These are phyloP conservation scores for Hyperopisus bebe DNA, from an alignment of 2,113 vertebrate genomes.

Conservation along the genomic window DNA sequence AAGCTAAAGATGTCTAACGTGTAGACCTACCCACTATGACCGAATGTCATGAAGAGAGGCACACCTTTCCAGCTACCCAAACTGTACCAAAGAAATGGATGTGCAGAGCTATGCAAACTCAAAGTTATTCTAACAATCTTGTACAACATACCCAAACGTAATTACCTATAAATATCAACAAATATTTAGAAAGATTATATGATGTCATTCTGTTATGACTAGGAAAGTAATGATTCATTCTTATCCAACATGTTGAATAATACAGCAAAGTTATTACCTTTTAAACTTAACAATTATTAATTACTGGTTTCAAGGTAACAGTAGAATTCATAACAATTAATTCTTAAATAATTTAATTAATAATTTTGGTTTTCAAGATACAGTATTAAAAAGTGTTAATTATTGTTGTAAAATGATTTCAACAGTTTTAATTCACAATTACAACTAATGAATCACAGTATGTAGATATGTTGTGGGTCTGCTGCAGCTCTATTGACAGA, in stretches of 20 bases:
- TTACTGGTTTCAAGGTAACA: not conserved
- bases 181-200: not conserved
- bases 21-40: not conserved
- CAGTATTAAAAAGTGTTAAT: not conserved
- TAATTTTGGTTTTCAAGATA: not conserved
- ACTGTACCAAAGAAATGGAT: not conserved
- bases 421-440: not conserved
- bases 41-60: conserved; percentile 12
- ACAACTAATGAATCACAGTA: not conserved
- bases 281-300: not conserved
- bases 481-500: not conserved
- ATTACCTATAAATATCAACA: not conserved
- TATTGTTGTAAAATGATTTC: not conserved
- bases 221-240: conserved; percentile 1
- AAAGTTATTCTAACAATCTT: not conserved
- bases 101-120: not conserved
- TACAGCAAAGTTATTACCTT: not conserved
- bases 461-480: not conserved
- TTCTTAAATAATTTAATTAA: not conserved
- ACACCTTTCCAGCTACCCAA: not conserved
- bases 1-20: not conserved
- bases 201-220: not conserved
- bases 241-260: not conserved
- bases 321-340: no score
- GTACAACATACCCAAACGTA: not conserved